A percentile compares a stretch with the other conserved stretches of the same genome.
Evolutionary conservation across 1,140 invertebrate species (phyloP).

Genomic region (Geopemphigus sp.): DNA sequence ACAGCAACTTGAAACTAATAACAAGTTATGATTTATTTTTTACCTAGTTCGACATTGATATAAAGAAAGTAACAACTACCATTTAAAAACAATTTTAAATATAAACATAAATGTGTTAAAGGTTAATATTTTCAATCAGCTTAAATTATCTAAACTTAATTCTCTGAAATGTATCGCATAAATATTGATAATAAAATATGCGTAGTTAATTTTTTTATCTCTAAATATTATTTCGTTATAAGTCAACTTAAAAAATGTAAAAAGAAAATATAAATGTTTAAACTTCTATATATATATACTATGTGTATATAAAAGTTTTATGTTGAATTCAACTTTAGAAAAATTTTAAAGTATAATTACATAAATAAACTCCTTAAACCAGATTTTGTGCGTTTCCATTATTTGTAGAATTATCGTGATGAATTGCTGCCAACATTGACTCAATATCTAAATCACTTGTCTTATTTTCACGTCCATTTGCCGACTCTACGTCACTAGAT

Average conservation of each 20-base stretch:
- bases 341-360: no score
- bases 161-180: neutral
- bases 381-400: neutral
- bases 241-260: neutral
- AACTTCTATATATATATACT: no score
- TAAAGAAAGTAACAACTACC: no score
- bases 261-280: neutral
- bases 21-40: no score
- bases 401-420: constrained; percentile 45
- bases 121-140: no score
- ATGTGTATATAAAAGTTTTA: neutral
- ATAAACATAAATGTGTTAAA: no score
- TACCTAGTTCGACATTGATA: no score
- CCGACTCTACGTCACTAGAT: neutral
- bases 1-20: no score
- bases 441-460: constrained; percentile 49
- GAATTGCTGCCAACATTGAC: constrained; percentile 51
- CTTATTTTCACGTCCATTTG: neutral
- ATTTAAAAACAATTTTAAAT: no score
- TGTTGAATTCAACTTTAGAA: neutral
- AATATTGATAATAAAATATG: no score
- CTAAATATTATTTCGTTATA: neutral
- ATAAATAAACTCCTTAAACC: neutral
- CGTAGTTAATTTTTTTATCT: no score
- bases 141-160: neutral